Base-by-base conservation (phyloP, 2,113 vertebrate genomes). In the Pionites leucogaster region DNA sequence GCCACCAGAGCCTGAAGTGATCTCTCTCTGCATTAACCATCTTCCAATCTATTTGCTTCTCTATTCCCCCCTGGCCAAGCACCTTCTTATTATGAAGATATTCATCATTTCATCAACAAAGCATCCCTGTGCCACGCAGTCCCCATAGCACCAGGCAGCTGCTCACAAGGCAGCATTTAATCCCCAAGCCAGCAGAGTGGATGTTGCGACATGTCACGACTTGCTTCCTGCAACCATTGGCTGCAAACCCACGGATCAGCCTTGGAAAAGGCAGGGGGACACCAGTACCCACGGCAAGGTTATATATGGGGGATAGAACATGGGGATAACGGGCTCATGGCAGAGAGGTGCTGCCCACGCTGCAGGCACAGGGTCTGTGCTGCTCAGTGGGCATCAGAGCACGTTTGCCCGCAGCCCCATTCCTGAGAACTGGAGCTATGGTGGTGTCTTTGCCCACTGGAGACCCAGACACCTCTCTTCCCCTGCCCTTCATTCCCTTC, bases 321-420 rank as follows among this genome's bases (percentile, higher is more conserved):
- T 0, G 2, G 29, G 52, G 42, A 8, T 12, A 10, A 0, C 67
- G 31, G 67, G 39, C 4, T 17, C 39, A 2, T 1, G 3, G 63
- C 53, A 41, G 41, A 41, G 67, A 33, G 8, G 27, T 5, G 53
- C 47, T 9, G 52, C 29, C 31, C 4, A 18, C 57, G 5, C 31
- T 2, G 3, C 0, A 2, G 62, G 62, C 5, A 1, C 55, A 20
- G 71, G 68, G 7, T 8, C 67, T n/a, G 50, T 31, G 3, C 0
- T 0, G 16, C 63, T n/a, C 1, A 0, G 12, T 1, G 33, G 84
- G n/a, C 31, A 8, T 25, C 71, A 31, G 25, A 42, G 15, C 16
- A 20, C 0, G 0, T 76, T 37, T 47, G 42, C 10, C 37, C 27
- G 55, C n/a, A 2, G 33, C 13, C 35, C 42, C 11, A 59, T 76